These are phyloP conservation scores for Acyrthosiphon pisum DNA, from an alignment of 1,140 invertebrate species.

Conservation along the genomic window DNA sequence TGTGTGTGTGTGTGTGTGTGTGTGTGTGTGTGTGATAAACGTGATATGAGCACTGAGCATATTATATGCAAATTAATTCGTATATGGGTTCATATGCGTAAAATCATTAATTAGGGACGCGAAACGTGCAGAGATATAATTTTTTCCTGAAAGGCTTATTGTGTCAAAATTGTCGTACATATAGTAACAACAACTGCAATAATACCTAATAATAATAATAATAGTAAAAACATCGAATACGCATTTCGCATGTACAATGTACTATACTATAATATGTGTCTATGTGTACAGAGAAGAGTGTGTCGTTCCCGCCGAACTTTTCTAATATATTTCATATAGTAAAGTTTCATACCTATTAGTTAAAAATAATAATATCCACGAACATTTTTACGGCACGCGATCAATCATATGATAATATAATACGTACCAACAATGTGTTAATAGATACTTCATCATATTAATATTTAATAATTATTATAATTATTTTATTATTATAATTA, in stretches of 20 bases:
- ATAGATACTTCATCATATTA: neutral
- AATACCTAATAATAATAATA: neutral
- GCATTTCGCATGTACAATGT: neutral
- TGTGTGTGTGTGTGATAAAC: neutral
- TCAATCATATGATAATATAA: neutral
- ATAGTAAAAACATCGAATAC: neutral
- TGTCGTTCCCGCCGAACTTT: neutral
- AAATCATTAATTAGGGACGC: neutral
- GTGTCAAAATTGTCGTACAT: neutral
- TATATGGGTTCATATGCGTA: neutral
- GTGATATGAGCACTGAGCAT: neutral
- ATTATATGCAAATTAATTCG: slow-evolving; percentile 9
- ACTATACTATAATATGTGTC: no score
- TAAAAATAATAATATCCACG: neutral
- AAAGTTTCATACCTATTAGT: no score
- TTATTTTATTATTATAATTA: no score
- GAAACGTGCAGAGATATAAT: neutral
- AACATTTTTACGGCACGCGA: neutral
- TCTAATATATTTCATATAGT: neutral
- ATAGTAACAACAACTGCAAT: neutral
- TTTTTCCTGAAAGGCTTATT: neutral
- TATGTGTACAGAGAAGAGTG: neutral
- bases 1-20: no score
- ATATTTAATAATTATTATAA: no score
- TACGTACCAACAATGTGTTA: no score